phyloP scores from a whole-genome alignment of 2,888 invertebrate genomes.

The Agrotis exclamationis region DNA sequence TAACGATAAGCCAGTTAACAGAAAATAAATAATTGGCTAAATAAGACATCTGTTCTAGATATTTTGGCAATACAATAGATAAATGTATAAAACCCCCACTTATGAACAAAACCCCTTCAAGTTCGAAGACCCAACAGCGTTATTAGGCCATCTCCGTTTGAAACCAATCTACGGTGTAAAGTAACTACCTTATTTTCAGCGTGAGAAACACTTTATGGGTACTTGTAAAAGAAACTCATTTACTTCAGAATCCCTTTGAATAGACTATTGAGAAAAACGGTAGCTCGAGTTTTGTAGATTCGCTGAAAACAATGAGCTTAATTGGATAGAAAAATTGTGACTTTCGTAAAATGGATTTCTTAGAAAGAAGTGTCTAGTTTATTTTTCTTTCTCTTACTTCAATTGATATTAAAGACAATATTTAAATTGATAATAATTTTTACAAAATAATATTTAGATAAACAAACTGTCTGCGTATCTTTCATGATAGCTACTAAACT shows the following conservation, averaged over 20 bases:
- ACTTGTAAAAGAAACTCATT: constrained; percentile 59
- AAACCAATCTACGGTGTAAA: constrained; percentile 43
- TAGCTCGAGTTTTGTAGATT: constrained; percentile 39
- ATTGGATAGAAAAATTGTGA: constrained; percentile 52
- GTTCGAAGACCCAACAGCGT: constrained; percentile 29
- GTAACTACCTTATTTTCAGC: constrained; percentile 54
- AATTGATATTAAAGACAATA: not conserved
- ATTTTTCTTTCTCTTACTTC: not conserved
- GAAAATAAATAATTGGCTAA: not conserved
- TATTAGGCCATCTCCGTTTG: constrained; percentile 46
- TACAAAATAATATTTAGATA: too few species aligned
- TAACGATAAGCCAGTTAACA: not conserved
- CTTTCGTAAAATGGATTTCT: constrained; percentile 14
- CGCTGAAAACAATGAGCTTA: constrained; percentile 40
- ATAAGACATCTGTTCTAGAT: not conserved
- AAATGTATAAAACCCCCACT: not conserved
- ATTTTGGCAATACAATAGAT: not conserved
- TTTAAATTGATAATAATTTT: not conserved
- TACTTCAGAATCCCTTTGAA: constrained; percentile 39
- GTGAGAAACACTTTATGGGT: constrained; percentile 49
- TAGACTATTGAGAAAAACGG: constrained; percentile 29
- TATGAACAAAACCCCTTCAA: constrained; percentile 15
- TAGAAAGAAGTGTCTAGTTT: not conserved
- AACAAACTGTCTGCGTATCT: too few species aligned
- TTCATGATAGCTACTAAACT: too few species aligned